Evolutionary conservation across 2,888 invertebrate species (phyloP).

Genomic region (Dasypolia templi): DNA sequence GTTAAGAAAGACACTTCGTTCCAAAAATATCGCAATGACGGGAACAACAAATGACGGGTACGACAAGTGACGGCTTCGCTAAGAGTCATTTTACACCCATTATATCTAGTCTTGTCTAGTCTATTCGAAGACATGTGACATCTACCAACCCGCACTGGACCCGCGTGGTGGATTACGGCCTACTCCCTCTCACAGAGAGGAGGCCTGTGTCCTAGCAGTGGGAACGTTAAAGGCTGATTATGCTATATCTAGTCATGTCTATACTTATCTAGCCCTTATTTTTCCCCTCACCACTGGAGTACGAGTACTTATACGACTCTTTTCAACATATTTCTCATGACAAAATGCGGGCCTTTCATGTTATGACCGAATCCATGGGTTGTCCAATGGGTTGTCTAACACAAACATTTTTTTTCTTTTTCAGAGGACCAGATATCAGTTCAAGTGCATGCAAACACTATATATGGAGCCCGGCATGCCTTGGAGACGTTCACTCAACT

Average conservation of each 20-base stretch:
- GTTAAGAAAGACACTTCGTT: neutral
- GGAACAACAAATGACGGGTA: neutral
- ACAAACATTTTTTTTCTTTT: slow-evolving; percentile 39
- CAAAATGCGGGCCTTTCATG: neutral
- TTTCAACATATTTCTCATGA: too few species aligned
- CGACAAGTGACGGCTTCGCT: neutral
- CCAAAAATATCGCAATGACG: neutral
- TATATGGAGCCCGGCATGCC: slow-evolving; percentile 94
- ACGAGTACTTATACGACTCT: neutral
- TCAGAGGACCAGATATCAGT: slow-evolving; percentile 88
- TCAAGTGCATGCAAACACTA: slow-evolving; percentile 90
- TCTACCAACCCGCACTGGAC: too few species aligned
- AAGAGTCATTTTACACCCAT: neutral
- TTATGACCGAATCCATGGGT: neutral
- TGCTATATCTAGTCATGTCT: neutral
- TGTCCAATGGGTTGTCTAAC: neutral
- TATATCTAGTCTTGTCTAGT: neutral
- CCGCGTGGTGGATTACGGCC: too few species aligned
- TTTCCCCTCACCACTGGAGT: neutral
- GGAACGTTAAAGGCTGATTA: too few species aligned
- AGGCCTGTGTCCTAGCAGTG: too few species aligned
- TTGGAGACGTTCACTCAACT: slow-evolving; percentile 94
- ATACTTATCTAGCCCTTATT: neutral
- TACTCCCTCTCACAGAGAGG: too few species aligned
- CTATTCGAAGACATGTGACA: too few species aligned